phyloP scores from a whole-genome alignment of 1,140 invertebrate species.

The Ectropis grisescens region DNA sequence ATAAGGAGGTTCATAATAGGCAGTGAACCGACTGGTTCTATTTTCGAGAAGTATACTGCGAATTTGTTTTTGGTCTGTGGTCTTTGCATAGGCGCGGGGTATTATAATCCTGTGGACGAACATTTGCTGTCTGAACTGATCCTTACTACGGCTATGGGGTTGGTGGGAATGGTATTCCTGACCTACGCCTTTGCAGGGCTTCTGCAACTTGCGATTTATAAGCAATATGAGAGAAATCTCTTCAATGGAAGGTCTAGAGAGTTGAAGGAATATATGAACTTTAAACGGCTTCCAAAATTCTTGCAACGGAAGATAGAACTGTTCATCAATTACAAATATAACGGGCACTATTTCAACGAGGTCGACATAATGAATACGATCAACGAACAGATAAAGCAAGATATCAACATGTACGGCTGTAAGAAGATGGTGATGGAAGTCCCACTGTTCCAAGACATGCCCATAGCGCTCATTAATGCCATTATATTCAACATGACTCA shows the following conservation, averaged over 20 bases:
- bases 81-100: constrained; percentile 19
- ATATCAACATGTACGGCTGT: constrained; percentile 32
- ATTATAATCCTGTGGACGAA: constrained; percentile 15
- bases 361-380: constrained; percentile 24
- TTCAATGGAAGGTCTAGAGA: constrained; percentile 24
- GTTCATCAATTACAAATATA: constrained; percentile 28
- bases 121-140: constrained; percentile 11
- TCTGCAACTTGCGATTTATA: constrained; percentile 23
- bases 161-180: constrained; percentile 22
- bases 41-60: constrained; percentile 17
- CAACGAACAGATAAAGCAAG: constrained; percentile 34
- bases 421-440: constrained; percentile 22
- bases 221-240: constrained; percentile 13
- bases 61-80: constrained; percentile 22
- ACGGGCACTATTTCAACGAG: constrained; percentile 26
- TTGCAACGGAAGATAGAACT: constrained; percentile 23
- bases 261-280: constrained; percentile 20
- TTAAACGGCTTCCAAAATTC: constrained; percentile 17
- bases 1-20: constrained; percentile 7
- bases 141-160: constrained; percentile 10
- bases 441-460: constrained; percentile 29
- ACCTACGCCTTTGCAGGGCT: constrained; percentile 22
- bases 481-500: constrained; percentile 26
- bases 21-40: neutral
- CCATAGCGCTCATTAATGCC: constrained; percentile 25